Base-by-base conservation (phyloP, 1,140 invertebrate genomes). In the Arion vulgaris region DNA sequence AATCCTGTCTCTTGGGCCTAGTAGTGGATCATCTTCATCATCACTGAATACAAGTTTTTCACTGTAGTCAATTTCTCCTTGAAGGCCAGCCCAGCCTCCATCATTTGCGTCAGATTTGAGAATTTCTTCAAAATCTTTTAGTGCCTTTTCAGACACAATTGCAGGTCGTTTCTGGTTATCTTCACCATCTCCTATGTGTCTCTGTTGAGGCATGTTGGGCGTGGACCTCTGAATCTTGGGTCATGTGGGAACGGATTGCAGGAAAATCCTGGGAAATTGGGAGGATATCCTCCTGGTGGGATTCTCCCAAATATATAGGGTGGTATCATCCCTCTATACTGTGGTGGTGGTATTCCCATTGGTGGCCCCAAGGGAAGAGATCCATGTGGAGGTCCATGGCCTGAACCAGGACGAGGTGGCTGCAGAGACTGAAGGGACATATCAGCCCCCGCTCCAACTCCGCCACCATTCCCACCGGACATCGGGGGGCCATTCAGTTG, bases 41-140 rank as follows among this genome's bases (percentile, higher is more conserved):
- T 98, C 97, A 90, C 97, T 98, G 92, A 98, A 98, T 82, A 96
- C 95, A 85, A 98, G 93, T 93, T 98, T 98, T 93, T 97, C 96
- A 94, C 95, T 95, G 91, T 98, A 98, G 93, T 98, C 97, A 90
- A 98, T 97, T 90, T 98, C 96, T 91, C 97, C 96, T 84, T 97
- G 95, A 84, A 95, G 95, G 38, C 96, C 96, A 68, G 93, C 93
- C 97, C 97, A 98, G 77, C 96, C 91, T 38, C 88, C 96, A 87
- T 96, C 95, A 89, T 97, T 86, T 84, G 95, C 94, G 89, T 98
- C 90, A 87, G 96, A 90, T 39, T 90, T 94, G 49, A 96, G 95
- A 83, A 98, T 96, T 89, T 98, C 96, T 92, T 98, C 97, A 94
- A 98, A 96, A 81, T 96, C 95, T 87, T 95, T 96, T 79, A 98